A percentile compares a stretch with the other conserved stretches of the same genome.
These are phyloP conservation scores for Etheostoma perlongum DNA, from an alignment of 2,797 vertebrate genomes.

Conservation along the genomic window DNA sequence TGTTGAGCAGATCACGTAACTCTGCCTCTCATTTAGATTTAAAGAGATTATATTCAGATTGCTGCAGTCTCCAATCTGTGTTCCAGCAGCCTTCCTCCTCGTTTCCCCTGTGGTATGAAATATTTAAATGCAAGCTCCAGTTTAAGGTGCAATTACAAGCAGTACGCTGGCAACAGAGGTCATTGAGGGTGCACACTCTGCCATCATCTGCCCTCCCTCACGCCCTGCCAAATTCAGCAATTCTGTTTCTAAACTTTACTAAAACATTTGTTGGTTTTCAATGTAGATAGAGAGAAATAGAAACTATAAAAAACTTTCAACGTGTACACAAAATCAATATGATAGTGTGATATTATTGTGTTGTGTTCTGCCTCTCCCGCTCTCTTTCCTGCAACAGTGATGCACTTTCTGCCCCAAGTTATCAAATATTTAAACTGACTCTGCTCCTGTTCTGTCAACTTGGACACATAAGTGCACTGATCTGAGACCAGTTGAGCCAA, in stretches of 20 bases:
- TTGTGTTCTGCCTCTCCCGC: not conserved
- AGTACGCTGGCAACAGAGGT: slow-evolving; percentile 58
- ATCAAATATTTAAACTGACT: slow-evolving; percentile 68
- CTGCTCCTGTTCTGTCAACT: slow-evolving; percentile 35
- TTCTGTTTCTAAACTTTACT: slow-evolving; percentile 1
- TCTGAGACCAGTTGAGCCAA: slow-evolving; percentile 43
- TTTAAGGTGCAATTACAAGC: slow-evolving; percentile 48
- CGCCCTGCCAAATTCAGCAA: not conserved
- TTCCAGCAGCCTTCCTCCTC: slow-evolving; percentile 3
- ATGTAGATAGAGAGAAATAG: not conserved
- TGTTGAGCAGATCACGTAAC: too few relatives aligned
- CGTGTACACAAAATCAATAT: not conserved
- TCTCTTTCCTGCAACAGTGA: slow-evolving; percentile 14
- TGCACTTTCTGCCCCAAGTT: slow-evolving; percentile 21
- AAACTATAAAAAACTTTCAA: not conserved
- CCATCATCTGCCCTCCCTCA: not conserved
- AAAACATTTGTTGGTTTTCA: slow-evolving; percentile 7
- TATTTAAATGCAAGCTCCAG: slow-evolving; percentile 62
- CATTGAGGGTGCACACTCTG: slow-evolving; percentile 30
- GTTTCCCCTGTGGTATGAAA: slow-evolving; percentile 50
- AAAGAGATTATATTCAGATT: slow-evolving; percentile 27
- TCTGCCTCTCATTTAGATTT: slow-evolving; percentile 19
- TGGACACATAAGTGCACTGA: slow-evolving; percentile 48
- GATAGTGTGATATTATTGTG: slow-evolving; percentile 1
- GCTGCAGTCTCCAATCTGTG: slow-evolving; percentile 17